Evolutionary conservation across 2,113 vertebrate species (phyloP).

Genomic region (Nannospalax galili): DNA sequence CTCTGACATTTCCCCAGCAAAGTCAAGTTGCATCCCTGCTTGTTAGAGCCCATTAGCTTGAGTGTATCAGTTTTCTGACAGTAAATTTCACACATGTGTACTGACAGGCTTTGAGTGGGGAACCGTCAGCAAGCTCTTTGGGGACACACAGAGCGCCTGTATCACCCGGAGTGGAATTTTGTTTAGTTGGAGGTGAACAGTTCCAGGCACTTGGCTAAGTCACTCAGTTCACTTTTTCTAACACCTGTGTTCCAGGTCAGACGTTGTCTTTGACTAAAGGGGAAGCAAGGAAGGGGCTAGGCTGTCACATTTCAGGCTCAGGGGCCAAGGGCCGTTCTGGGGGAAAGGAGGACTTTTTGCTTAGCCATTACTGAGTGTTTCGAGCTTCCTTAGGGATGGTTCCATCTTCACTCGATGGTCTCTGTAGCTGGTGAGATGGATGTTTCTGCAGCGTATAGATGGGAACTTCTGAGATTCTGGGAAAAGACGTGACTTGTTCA

Average conservation of each 20-base stretch:
- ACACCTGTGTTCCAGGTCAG: background rate
- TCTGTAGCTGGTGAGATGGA: background rate
- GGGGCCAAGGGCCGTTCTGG: background rate
- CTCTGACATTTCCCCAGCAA: background rate
- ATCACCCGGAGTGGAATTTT: constrained; percentile 29
- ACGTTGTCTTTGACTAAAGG: background rate
- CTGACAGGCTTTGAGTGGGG: background rate
- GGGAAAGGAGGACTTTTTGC: background rate
- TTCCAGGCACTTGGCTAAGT: background rate
- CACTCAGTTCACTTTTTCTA: background rate
- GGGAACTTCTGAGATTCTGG: background rate
- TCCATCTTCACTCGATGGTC: background rate
- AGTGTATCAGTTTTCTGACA: constrained; percentile 57
- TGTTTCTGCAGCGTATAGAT: background rate
- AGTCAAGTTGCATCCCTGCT: constrained; percentile 53
- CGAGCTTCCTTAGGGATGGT: background rate
- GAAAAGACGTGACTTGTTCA: background rate
- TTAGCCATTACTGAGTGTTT: background rate
- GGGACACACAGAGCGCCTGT: background rate
- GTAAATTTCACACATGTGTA: constrained; percentile 31
- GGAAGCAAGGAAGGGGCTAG: background rate
- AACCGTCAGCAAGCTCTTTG: background rate
- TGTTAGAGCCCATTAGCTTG: constrained; percentile 38
- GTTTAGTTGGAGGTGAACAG: constrained; percentile 23
- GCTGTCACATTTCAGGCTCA: background rate